Evolutionary conservation across 1,140 invertebrate genomes (phyloP).

Genomic region (Drosophila asahinai): DNA sequence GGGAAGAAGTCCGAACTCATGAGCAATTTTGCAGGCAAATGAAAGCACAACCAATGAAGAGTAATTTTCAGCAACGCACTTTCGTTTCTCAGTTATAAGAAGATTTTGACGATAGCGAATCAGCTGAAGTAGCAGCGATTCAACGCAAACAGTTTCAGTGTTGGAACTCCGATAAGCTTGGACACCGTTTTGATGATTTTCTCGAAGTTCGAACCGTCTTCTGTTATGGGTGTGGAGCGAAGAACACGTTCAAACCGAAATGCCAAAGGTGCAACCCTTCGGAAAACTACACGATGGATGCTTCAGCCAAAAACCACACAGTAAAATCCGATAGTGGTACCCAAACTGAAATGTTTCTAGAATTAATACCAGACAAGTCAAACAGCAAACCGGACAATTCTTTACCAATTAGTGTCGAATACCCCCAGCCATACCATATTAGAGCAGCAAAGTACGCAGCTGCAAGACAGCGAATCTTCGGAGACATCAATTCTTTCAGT

Average conservation of each 20-base stretch:
- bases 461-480: background rate
- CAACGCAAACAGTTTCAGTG: background rate
- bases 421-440: background rate
- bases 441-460: background rate
- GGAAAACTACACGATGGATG: background rate
- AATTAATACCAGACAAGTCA: background rate
- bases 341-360: background rate
- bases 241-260: background rate
- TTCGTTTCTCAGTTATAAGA: too few relatives aligned
- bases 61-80: too few relatives aligned
- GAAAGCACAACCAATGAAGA: too few relatives aligned
- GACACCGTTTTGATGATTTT: conserved; percentile 11
- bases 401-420: background rate
- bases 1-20: too few relatives aligned
- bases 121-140: too few relatives aligned
- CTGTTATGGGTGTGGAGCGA: conserved; percentile 2
- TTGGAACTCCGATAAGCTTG: background rate
- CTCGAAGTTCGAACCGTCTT: conserved; percentile 20
- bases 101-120: too few relatives aligned
- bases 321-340: background rate
- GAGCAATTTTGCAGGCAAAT: too few relatives aligned
- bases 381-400: background rate
- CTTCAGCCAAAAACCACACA: background rate
- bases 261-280: background rate
- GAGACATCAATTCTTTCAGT: background rate